A percentile compares a stretch with the other conserved stretches of the same genome.
Conservation (phyloP, 2,888 invertebrate species). For the Euzetes globulus region DNA sequence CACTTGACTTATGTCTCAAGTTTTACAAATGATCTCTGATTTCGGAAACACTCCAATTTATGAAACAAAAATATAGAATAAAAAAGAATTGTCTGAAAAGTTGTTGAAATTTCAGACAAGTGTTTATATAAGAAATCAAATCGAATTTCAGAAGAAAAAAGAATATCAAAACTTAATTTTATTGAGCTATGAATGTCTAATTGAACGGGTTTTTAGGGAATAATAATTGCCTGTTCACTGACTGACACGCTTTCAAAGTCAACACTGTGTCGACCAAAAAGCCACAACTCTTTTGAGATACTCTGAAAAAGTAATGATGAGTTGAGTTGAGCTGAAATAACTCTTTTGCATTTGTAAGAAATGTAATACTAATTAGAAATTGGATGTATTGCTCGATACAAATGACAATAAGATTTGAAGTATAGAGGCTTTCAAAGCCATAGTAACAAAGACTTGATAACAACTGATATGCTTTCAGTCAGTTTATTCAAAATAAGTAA, state of each 20-base stretch:
- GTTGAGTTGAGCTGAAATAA: not conserved
- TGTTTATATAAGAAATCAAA: too few species aligned
- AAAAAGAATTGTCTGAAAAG: too few species aligned
- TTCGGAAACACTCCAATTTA: too few species aligned
- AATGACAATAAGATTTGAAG: too few species aligned
- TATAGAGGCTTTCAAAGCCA: too few species aligned
- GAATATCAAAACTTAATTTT: not conserved
- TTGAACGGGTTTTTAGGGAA: not conserved
- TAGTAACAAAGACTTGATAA: too few species aligned
- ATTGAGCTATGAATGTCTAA: not conserved
- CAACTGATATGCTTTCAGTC: too few species aligned
- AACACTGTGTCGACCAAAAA: not conserved
- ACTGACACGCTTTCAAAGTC: slow-evolving; percentile 5
- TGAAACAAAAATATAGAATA: too few species aligned
- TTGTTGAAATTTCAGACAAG: too few species aligned
- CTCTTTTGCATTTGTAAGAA: not conserved
- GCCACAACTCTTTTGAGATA: not conserved
- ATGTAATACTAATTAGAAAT: not conserved
- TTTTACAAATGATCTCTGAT: too few species aligned
- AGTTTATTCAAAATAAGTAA: too few species aligned
- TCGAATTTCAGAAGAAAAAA: not conserved
- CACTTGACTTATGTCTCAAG: too few species aligned
- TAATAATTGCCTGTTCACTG: slow-evolving; percentile 1
- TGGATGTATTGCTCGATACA: not conserved
- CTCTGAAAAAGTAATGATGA: not conserved